Evolutionary conservation across 2,113 vertebrate genomes (phyloP).

Genomic region (Riparia riparia): DNA sequence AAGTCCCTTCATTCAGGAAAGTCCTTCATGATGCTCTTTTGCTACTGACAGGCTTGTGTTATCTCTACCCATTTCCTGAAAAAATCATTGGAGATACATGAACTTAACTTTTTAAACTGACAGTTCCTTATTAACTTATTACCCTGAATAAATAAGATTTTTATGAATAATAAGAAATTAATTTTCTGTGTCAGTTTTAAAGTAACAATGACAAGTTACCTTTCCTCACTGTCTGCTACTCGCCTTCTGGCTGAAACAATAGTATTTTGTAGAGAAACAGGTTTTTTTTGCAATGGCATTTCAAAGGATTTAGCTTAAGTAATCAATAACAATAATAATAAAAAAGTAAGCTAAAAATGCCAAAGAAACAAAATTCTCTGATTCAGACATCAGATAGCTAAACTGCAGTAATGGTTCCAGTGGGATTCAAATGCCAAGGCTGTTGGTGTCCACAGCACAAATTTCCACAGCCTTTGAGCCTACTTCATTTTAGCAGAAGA

Average conservation of each 20-base stretch:
- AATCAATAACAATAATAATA: background rate
- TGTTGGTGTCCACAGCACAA: background rate
- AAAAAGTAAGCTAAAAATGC: background rate
- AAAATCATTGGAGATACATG: fast-evolving
- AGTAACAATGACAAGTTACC: background rate
- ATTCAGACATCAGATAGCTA: background rate
- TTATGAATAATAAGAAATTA: constrained; percentile 19
- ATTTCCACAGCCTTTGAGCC: background rate
- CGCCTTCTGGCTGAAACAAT: background rate
- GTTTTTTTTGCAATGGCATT: background rate
- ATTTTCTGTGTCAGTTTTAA: constrained; percentile 33
- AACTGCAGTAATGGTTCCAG: background rate
- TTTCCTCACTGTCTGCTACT: constrained; percentile 8
- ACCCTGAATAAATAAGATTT: background rate
- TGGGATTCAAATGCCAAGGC: background rate
- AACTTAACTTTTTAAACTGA: background rate
- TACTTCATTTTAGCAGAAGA: background rate
- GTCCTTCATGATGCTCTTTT: background rate
- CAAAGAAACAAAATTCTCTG: constrained; percentile 23
- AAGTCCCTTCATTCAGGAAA: background rate
- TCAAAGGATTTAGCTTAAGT: constrained; percentile 15
- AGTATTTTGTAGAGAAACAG: constrained; percentile 39
- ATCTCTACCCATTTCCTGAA: background rate
- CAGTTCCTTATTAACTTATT: background rate
- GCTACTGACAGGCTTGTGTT: background rate